Evolutionary conservation across 2,888 invertebrate species (phyloP).

Genomic region (Archaeoteleia sp.): DNA sequence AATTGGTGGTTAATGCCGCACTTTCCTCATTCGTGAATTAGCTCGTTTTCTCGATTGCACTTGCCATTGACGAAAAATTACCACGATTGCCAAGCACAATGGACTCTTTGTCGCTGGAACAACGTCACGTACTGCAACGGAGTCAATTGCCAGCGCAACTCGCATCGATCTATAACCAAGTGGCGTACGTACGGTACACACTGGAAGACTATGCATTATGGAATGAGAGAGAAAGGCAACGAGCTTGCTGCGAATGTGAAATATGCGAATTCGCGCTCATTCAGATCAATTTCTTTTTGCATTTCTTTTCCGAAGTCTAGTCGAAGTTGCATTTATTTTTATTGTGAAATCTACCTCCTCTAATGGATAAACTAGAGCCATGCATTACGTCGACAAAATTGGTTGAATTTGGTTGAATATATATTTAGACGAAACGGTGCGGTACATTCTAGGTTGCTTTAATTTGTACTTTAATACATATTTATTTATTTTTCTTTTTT

Average conservation of each 20-base stretch:
- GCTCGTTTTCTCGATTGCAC: slow-evolving; percentile 27
- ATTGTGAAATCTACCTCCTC: slow-evolving; percentile 42
- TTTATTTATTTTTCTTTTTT: too few relatives aligned
- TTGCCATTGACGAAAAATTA: slow-evolving; percentile 55
- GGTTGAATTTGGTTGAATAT: slow-evolving; percentile 23
- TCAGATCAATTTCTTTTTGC: slow-evolving; percentile 38
- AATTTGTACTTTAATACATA: too few relatives aligned
- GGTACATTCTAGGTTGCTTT: too few relatives aligned
- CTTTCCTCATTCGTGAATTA: slow-evolving; percentile 29
- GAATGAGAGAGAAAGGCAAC: slow-evolving; percentile 16
- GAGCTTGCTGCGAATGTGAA: slow-evolving; percentile 18
- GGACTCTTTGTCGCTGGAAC: slow-evolving; percentile 50
- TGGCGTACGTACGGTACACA: slow-evolving; percentile 22
- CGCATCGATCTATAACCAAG: slow-evolving; percentile 34
- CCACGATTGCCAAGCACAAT: slow-evolving; percentile 58
- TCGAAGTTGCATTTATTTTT: slow-evolving; percentile 46
- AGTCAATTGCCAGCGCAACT: slow-evolving; percentile 32
- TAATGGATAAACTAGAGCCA: slow-evolving; percentile 44
- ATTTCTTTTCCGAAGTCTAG: slow-evolving; percentile 16
- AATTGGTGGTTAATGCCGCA: slow-evolving; percentile 4
- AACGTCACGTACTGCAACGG: slow-evolving; percentile 39
- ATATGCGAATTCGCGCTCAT: slow-evolving; percentile 35
- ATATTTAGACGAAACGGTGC: too few relatives aligned
- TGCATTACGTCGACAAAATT: slow-evolving; percentile 37
- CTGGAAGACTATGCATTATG: slow-evolving; percentile 37